A percentile compares a stretch with the other conserved stretches of the same genome.
Evolutionary conservation across 2,113 vertebrate species (phyloP).

Genomic region (Dipodomys merriami): DNA sequence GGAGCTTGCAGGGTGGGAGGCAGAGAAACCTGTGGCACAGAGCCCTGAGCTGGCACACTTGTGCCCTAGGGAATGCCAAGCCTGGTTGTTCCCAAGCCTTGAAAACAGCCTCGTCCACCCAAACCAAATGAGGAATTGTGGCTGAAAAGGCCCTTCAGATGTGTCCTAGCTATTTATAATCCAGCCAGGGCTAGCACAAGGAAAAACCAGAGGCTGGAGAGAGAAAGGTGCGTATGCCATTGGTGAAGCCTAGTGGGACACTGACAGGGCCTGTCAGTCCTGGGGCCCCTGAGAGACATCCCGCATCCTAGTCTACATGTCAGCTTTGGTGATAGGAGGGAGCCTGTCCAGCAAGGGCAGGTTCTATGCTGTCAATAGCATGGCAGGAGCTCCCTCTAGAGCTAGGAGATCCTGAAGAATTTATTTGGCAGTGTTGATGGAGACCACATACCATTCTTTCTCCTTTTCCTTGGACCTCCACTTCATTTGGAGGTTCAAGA

Average conservation of each 20-base stretch:
- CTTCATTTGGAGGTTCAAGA: neutral
- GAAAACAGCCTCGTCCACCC: constrained; percentile 48
- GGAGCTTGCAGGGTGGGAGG: neutral
- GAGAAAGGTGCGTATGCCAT: neutral
- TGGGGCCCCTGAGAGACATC: neutral
- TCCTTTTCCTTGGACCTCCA: neutral
- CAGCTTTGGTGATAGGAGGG: neutral
- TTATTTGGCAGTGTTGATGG: neutral
- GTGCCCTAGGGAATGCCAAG: constrained; percentile 59
- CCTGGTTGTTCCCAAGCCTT: constrained; percentile 69
- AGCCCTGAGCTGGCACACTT: constrained; percentile 59
- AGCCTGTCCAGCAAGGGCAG: neutral
- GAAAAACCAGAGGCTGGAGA: constrained; percentile 54
- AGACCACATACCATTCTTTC: neutral
- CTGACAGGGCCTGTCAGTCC: neutral
- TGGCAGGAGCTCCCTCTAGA: neutral
- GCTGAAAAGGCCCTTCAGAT: constrained; percentile 74
- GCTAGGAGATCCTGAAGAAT: neutral
- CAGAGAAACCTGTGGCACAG: constrained; percentile 37
- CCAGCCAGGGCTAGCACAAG: neutral
- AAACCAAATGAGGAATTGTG: constrained; percentile 79
- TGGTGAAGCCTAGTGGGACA: neutral
- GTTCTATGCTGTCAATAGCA: neutral
- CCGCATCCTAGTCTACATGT: neutral
- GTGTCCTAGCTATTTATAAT: constrained; percentile 76